A percentile compares a stretch with the other conserved stretches of the same genome.
These are phyloP conservation scores for Vidua chalybeata DNA, from an alignment of 2,113 vertebrate species.

Conservation along the genomic window DNA sequence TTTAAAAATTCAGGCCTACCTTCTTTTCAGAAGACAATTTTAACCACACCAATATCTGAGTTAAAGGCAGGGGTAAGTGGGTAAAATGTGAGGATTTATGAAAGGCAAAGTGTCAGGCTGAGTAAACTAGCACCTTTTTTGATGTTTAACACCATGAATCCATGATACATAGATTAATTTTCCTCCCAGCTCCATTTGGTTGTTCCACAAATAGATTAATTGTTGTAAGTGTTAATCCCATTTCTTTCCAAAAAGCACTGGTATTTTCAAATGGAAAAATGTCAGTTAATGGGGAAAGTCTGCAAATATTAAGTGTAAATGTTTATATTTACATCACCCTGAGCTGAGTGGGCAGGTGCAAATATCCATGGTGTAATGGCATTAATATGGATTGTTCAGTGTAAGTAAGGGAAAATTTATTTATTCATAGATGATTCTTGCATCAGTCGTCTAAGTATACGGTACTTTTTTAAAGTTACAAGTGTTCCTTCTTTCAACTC, in stretches of 20 bases:
- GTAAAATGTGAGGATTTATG: not conserved
- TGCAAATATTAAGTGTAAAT: conserved; percentile 6
- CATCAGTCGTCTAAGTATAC: not conserved
- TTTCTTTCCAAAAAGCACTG: not conserved
- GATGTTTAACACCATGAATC: not conserved
- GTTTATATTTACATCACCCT: conserved; percentile 3
- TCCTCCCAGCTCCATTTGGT: not conserved
- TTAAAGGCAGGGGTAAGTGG: not conserved
- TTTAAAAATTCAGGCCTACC: not conserved
- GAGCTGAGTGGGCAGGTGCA: not conserved
- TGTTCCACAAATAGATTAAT: conserved; percentile 19
- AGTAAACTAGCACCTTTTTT: not conserved
- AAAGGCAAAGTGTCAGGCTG: not conserved
- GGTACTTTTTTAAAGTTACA: not conserved
- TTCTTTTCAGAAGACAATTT: not conserved
- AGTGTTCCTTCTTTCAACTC: accelerated
- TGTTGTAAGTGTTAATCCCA: not conserved
- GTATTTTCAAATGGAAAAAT: not conserved
- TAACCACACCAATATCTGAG: not conserved
- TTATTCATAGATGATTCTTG: not conserved
- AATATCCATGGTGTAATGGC: not conserved
- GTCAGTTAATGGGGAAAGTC: not conserved
- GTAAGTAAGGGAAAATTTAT: not conserved
- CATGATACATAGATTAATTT: not conserved
- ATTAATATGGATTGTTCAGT: not conserved